Evolutionary conservation across 2,888 invertebrate genomes (phyloP).

Genomic region (Epistrophella euchroma): DNA sequence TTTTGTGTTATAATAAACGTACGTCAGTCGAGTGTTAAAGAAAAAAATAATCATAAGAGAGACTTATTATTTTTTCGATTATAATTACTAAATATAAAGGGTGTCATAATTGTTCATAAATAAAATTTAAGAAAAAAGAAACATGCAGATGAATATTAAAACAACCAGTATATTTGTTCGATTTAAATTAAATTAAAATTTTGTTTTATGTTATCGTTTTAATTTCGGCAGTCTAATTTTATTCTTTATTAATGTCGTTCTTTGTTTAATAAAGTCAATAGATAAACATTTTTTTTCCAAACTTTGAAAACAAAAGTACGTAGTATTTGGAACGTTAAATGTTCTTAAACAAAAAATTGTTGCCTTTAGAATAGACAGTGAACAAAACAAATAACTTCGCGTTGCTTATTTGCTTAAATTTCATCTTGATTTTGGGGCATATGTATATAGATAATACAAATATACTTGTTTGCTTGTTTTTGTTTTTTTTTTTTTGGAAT

Average conservation of each 20-base stretch:
- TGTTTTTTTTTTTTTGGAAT: not conserved
- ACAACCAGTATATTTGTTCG: slow-evolving; percentile 44
- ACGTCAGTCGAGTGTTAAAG: slow-evolving; percentile 67
- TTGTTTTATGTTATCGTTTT: slow-evolving; percentile 38
- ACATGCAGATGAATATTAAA: slow-evolving; percentile 46
- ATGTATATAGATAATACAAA: not conserved
- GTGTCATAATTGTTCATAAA: slow-evolving; percentile 55
- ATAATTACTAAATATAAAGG: slow-evolving; percentile 53
- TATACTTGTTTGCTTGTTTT: not conserved
- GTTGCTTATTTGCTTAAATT: slow-evolving; percentile 23
- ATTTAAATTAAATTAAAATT: slow-evolving; percentile 12
- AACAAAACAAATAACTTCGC: slow-evolving; percentile 28
- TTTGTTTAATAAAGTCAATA: slow-evolving; percentile 23
- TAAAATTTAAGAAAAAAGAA: slow-evolving; percentile 14
- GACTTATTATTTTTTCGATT: slow-evolving; percentile 45
- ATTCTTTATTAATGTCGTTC: slow-evolving; percentile 17
- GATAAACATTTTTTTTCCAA: slow-evolving; percentile 13
- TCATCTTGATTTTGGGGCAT: slow-evolving; percentile 42
- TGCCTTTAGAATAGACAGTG: slow-evolving; percentile 24
- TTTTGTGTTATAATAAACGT: slow-evolving; percentile 38
- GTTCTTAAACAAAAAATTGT: slow-evolving; percentile 40
- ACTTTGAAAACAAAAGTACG: slow-evolving; percentile 37
- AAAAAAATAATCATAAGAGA: slow-evolving; percentile 54
- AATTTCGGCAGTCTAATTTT: slow-evolving; percentile 32
- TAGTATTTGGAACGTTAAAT: slow-evolving; percentile 27